Base-by-base conservation (phyloP, 2,888 invertebrate species). In the Drosophila acutilabella region DNA sequence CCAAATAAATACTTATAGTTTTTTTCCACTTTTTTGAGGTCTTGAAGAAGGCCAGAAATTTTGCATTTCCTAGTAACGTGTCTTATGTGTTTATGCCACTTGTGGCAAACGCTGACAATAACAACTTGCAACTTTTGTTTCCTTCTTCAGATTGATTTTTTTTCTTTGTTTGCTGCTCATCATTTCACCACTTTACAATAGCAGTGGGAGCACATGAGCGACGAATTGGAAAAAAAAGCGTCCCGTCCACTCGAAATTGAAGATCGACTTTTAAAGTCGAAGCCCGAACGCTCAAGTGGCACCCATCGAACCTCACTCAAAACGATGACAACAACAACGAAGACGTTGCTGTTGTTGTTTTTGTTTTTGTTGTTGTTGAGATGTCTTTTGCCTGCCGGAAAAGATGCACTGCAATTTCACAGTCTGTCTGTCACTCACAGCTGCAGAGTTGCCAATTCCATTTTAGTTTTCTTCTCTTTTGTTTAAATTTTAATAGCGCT, bases 161-260 rank as follows among this genome's bases (percentile, higher is more conserved):
- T 48, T 30, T 26, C 7, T 26, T 6, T 26, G 26, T 26, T 30
- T 36, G 16, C 57, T 68, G 67, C 42, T 60, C 77, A 52, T 59
- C 77, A 86, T 80, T 86, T 80, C 68, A 66, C 87, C 80, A 80
- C 77, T 86, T 47, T n/a, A 67, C 41, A 42, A 45, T 11, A 45
- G 45, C 45, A 45, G 38, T 20, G 38, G 38, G 38, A 40, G 50
- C 13, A 4, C 36, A 18, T 36, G 50, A 33, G 48, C 36, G 33
- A 1, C 14, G 33, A n/a, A 7, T 3, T 13, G 16, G 30, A 57
- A 77, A 56, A 61, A 67, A 57, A 74, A 71, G 53, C 54, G 58
- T 51, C 51, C 42, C 54, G 14, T 54, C 64, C 52, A 65, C 76
- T 70, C 48, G 41, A 80, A 41, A n/a, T 52, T 58, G 56, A 61